Evolutionary conservation across 2,888 invertebrate genomes (phyloP).

Genomic region (Agrotis ipsilon): DNA sequence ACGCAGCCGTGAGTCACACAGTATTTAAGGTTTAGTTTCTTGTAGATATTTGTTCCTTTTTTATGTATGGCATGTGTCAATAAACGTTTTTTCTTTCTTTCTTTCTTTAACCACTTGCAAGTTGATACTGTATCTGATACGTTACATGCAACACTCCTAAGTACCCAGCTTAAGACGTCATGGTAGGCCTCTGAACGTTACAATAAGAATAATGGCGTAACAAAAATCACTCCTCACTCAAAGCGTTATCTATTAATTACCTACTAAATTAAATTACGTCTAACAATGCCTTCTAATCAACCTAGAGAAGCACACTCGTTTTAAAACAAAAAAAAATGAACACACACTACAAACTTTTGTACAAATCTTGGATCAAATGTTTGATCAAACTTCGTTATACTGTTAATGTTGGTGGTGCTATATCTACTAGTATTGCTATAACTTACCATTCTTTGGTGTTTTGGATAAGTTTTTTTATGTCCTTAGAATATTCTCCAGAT

Average conservation of each 20-base stretch:
- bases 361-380: constrained; percentile 56
- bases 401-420: constrained; percentile 44
- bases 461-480: neutral
- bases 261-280: constrained; percentile 65
- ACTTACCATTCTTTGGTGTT: constrained; percentile 20
- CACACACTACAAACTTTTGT: constrained; percentile 70
- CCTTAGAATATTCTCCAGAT: no score
- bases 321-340: constrained; percentile 46
- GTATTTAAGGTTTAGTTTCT: no score
- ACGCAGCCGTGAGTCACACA: no score
- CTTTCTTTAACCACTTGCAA: no score
- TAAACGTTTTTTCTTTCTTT: no score
- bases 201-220: constrained; percentile 48
- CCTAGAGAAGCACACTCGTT: constrained; percentile 56
- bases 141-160: no score
- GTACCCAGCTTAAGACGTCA: no score
- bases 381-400: constrained; percentile 47
- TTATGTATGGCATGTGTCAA: no score
- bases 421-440: constrained; percentile 40
- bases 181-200: no score
- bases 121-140: no score
- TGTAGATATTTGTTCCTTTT: no score
- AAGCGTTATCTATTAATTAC: constrained; percentile 67
- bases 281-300: constrained; percentile 72
- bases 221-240: constrained; percentile 60